Percentiles rank a stretch among this genome's conserved stretches.
Conservation (phyloP, 2,797 vertebrate genomes). For the Micropoecilia bifurca region DNA sequence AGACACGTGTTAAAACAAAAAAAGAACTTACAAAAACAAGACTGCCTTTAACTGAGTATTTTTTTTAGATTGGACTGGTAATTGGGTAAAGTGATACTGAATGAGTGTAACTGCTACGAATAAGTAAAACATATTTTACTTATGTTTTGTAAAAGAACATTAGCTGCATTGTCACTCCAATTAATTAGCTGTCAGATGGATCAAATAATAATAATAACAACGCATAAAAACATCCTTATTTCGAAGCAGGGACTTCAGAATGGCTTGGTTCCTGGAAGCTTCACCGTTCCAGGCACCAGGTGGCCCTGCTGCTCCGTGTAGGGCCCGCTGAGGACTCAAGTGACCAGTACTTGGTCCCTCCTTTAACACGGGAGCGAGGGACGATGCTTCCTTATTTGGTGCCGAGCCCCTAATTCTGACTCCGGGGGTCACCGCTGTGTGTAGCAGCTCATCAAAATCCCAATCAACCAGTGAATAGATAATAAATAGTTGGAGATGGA, state of each 20-base stretch:
- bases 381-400: slow-evolving; percentile 85
- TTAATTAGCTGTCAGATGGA: not conserved
- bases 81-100: not conserved
- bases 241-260: not conserved
- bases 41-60: not conserved
- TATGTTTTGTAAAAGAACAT: not conserved
- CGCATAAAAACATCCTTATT: not conserved
- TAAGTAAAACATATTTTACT: no score
- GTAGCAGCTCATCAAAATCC: not conserved
- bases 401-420: slow-evolving; percentile 71
- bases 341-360: slow-evolving; percentile 32
- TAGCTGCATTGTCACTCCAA: not conserved
- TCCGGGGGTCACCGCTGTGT: slow-evolving; percentile 44
- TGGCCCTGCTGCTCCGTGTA: slow-evolving; percentile 2
- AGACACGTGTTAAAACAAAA: not conserved
- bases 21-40: not conserved
- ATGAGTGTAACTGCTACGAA: not conserved
- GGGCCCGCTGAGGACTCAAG: slow-evolving; percentile 71
- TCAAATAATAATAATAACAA: not conserved
- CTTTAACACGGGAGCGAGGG: slow-evolving; percentile 19
- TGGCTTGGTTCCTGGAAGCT: not conserved
- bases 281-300: not conserved
- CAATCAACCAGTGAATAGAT: not conserved
- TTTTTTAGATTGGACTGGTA: not conserved
- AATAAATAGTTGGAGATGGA: not conserved